Evolutionary conservation across 2,797 vertebrate species (phyloP), one percentile per base, ranked within the genome.

Genomic region (Myotis planiceps): DNA sequence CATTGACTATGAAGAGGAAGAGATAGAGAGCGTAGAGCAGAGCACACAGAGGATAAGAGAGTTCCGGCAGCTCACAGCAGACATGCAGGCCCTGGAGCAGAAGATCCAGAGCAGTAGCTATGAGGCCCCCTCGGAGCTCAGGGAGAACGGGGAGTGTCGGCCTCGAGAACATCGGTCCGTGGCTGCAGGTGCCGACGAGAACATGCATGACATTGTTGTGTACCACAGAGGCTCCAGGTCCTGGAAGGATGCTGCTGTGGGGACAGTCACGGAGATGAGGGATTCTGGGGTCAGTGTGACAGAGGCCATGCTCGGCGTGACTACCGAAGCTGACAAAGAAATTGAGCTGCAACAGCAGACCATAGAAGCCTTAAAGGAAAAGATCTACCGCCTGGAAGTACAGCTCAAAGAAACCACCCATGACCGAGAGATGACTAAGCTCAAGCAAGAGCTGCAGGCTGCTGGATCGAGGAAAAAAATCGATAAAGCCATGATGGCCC

Each of bases 311-410:
- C 99, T 99, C 65, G 99, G 99, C 39, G 96, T 99, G 94, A 99
- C 98, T 19, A 99, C 98, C 0, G 99, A 99, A 81, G 98, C 98
- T 0, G 99, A 99, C 97, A 98, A 98, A 10, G 99, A 99, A 98
- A 99, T 99, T 8, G 99, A 99, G 95, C 99, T 99, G 85, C 99
- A 99, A 96, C 99, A 99, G 96, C 99, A 99, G 98, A 99, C 99
- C 90, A 99, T 99, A 0, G 99, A 99, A 47, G 98, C 99, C 7
- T 98, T 99, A 85, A 99, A 99, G 95, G 99, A 99, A 39, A 99
- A 99, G 98, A 99, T 99, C 95, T 99, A 99, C 96, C 99, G 99
- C 79, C 97, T 99, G 69, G 99, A 99, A 94, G 99, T 99, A 29
- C 99, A 99, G 97, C 98, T 99, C 86, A 99, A 99, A 89, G 99